Base-by-base conservation (phyloP, 2,888 invertebrate species). In the Tanypteryx hageni region DNA sequence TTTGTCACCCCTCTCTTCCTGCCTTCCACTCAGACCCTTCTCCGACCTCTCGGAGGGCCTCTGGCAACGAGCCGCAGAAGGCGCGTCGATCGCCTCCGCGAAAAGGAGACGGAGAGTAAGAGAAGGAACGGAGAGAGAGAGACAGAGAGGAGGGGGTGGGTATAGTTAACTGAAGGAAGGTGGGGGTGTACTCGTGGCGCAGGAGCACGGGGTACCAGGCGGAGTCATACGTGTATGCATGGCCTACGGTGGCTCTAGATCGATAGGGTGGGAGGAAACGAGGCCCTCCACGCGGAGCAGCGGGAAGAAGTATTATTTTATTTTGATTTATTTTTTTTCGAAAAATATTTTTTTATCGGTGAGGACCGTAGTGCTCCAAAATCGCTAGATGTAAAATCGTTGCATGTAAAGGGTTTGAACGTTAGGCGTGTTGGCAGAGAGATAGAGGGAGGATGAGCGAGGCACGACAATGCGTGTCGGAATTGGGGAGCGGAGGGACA, bases 221-320 rank as follows among this genome's bases (percentile, higher is more conserved):
- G 89, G 64, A 89, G 68, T 44, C 89, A 64, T 57, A 57, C 85
- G 85, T 57, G 85, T 57, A 58, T 85, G 13, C 44, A 31, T 18
- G 89, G 31, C 27, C 76, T 76, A 76, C 76, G 18, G 76, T 76
- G 76, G 76, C 76, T 10, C 27, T 27, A 76, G 27, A 76, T 76
- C 76, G 76, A 76, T 76, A 76, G 76, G 76, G 22, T 76, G 76
- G 68, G 68, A 68, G 44, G 44, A 44, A 44, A 44, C 44, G 44
- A 44, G 68, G 76, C 76, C 68, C 27, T 76, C 27, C 22, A 44
- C 44, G 44, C 44, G 44, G 44, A 44, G 44, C 44, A 76, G 76
- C 76, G 76, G 76, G 76, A 76, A 76, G 76, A 76, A 13, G 76
- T 18, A 22, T 76, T 76, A n/a, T 76, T 76, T 76, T 76, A 76